Conservation (phyloP, 2,113 vertebrate species). For the Condylura cristata region DNA sequence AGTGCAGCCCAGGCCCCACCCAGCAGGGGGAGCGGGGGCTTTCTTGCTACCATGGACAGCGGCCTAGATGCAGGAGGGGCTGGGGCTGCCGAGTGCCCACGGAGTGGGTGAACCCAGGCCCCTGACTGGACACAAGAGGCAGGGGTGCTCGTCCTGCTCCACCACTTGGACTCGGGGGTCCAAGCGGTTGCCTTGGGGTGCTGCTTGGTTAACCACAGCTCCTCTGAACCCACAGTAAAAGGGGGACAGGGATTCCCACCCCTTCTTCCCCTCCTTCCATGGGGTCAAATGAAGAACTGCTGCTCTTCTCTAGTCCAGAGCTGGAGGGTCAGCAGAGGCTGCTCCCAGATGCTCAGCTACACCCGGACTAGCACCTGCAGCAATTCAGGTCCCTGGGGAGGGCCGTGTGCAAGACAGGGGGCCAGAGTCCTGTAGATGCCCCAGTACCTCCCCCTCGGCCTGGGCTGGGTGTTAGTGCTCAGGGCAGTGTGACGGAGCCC, state of each 20-base stretch:
- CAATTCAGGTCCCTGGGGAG: background rate
- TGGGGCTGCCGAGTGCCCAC: fast-evolving
- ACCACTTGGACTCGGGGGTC: background rate
- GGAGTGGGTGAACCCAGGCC: background rate
- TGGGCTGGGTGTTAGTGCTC: background rate
- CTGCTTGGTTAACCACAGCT: background rate
- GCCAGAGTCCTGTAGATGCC: background rate
- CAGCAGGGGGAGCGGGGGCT: background rate
- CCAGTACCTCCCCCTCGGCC: background rate
- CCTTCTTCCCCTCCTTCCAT: background rate
- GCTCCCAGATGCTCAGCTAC: conserved; percentile 90
- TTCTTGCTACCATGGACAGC: background rate
- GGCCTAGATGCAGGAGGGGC: background rate
- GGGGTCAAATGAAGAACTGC: conserved; percentile 60
- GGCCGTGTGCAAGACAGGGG: background rate
- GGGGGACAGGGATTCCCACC: background rate
- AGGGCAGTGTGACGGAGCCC: fast-evolving
- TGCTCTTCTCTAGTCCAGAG: conserved; percentile 89
- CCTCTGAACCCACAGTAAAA: background rate
- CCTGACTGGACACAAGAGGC: background rate
- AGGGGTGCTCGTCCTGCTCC: background rate
- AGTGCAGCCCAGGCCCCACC: background rate
- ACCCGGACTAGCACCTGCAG: background rate
- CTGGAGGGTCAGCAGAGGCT: conserved; percentile 81
- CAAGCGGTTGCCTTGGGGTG: background rate